Evolutionary conservation across 2,113 vertebrate genomes (phyloP).

Genomic region (Pao palembangensis): DNA sequence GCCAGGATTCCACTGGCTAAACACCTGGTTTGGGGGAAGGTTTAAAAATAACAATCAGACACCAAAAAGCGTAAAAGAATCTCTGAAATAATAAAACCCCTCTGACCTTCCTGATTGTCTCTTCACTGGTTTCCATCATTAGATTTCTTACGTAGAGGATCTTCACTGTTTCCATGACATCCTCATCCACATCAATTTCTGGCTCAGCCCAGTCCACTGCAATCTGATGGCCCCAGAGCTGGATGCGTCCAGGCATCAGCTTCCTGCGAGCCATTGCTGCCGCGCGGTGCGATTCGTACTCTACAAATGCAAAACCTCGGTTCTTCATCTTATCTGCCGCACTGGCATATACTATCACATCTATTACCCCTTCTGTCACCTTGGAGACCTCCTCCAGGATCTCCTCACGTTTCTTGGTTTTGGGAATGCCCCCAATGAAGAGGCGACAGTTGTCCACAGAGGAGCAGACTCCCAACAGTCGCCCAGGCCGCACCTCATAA

Average conservation of each 20-base stretch:
- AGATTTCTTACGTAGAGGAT: slow-evolving; percentile 98
- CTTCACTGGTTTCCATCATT: slow-evolving; percentile 98
- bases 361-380: slow-evolving; percentile 94
- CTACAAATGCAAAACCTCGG: slow-evolving; percentile 96
- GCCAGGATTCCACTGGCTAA: slow-evolving; percentile 93
- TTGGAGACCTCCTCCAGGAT: slow-evolving; percentile 97
- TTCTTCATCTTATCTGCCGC: slow-evolving; percentile 99
- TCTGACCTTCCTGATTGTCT: slow-evolving; percentile 85
- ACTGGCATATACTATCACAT: slow-evolving; percentile 97
- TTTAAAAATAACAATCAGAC: neutral
- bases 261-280: slow-evolving; percentile 97
- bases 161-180: slow-evolving; percentile 98
- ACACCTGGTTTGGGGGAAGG: slow-evolving; percentile 68
- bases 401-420: slow-evolving; percentile 99
- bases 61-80: neutral
- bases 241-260: slow-evolving; percentile 95
- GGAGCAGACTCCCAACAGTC: slow-evolving; percentile 94
- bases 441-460: slow-evolving; percentile 98
- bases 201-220: slow-evolving; percentile 99
- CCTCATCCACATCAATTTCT: slow-evolving; percentile 97
- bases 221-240: slow-evolving; percentile 98
- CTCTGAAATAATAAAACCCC: neutral
- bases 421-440: slow-evolving; percentile 97
- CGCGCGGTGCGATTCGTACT: slow-evolving; percentile 95
- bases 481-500: slow-evolving; percentile 91